phyloP scores from a whole-genome alignment of 2,113 vertebrate species.

The Limnothrissa miodon region DNA sequence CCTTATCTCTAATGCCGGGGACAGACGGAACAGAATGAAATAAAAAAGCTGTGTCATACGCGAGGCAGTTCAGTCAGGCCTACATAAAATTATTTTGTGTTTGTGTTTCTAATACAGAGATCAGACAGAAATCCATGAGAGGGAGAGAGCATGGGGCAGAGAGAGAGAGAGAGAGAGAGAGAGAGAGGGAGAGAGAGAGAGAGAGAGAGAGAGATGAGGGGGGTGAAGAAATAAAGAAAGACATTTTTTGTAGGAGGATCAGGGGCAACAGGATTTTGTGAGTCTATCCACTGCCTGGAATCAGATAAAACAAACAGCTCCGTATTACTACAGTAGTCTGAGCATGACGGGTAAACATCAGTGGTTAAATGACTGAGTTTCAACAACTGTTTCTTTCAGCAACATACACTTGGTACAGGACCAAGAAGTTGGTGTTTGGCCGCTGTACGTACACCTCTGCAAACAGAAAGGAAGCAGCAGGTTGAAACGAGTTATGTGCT shows the following conservation, averaged over 20 bases:
- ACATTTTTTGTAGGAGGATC: neutral
- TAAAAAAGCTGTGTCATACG: too few relatives aligned
- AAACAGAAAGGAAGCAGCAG: neutral
- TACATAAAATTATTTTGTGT: too few relatives aligned
- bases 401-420: neutral
- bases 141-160: neutral
- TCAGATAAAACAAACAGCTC: neutral
- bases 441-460: neutral
- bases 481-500: neutral
- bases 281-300: neutral
- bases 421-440: neutral
- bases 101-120: constrained; percentile 5
- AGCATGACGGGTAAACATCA: neutral
- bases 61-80: too few relatives aligned
- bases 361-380: neutral
- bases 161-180: neutral
- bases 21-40: too few relatives aligned
- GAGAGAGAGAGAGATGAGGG: too few relatives aligned
- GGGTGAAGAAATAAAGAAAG: neutral
- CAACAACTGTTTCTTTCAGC: neutral
- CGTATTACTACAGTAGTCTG: neutral
- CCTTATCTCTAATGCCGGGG: too few relatives aligned
- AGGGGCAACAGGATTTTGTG: neutral
- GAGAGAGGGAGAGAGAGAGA: too few relatives aligned
- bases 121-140: neutral